Conservation (phyloP, 2,888 invertebrate genomes). For the Tetranychus truncatus region DNA sequence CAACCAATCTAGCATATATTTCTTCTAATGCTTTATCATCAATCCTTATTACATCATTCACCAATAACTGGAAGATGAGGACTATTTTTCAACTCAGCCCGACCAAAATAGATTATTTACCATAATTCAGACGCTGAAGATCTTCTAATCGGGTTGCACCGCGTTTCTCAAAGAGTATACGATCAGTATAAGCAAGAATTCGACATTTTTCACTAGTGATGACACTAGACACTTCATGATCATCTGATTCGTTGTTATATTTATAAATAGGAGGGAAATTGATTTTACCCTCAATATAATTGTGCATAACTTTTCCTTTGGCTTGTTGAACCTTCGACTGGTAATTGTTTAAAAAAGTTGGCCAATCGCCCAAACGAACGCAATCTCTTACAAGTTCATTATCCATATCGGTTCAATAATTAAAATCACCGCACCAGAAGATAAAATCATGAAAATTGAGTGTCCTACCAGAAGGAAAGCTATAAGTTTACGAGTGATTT, state of each 20-base stretch:
- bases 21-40: conserved; percentile 53
- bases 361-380: conserved; percentile 53
- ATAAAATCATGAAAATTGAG: conserved; percentile 90
- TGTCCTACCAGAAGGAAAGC: conserved; percentile 72
- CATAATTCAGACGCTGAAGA: conserved; percentile 43
- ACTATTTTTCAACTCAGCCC: conserved; percentile 87
- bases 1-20: conserved; percentile 64
- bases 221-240: too few relatives aligned
- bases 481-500: conserved; percentile 68
- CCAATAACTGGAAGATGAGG: conserved; percentile 87
- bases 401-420: conserved; percentile 73
- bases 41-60: conserved; percentile 61
- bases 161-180: conserved; percentile 65
- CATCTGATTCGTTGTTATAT: conserved; percentile 92
- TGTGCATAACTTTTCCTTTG: conserved; percentile 47
- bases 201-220: conserved; percentile 92
- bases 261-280: conserved; percentile 92
- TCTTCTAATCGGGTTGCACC: conserved; percentile 19
- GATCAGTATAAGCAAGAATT: conserved; percentile 95
- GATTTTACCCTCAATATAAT: conserved; percentile 77
- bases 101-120: conserved; percentile 69
- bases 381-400: conserved; percentile 78
- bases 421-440: conserved; percentile 99
- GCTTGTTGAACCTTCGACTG: conserved; percentile 49
- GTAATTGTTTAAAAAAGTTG: conserved; percentile 60